These are phyloP conservation scores for Theristicus caerulescens DNA, from an alignment of 2,113 vertebrate genomes.

Conservation along the genomic window DNA sequence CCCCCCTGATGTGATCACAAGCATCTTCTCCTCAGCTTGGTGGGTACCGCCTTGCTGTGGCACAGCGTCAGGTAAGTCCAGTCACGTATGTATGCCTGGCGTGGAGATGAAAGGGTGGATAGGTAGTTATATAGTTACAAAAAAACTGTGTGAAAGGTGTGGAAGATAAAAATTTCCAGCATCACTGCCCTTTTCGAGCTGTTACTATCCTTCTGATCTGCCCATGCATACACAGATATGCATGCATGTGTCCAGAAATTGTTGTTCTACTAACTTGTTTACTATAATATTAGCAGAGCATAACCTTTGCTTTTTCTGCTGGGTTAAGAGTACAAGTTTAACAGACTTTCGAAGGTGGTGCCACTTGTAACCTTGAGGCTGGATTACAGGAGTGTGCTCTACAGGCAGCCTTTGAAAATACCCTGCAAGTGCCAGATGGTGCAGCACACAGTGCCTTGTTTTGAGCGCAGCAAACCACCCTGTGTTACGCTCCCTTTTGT, in stretches of 20 bases:
- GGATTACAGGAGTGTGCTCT: neutral
- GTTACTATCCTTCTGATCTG: neutral
- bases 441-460: neutral
- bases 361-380: neutral
- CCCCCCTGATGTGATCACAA: constrained; percentile 92
- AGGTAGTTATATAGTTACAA: neutral
- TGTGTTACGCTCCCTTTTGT: neutral
- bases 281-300: neutral
- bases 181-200: neutral
- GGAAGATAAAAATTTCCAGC: neutral
- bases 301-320: neutral
- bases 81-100: neutral
- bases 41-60: constrained; percentile 95
- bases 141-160: neutral
- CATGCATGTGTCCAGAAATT: neutral
- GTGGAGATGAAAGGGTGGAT: neutral
- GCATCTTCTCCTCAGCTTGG: constrained; percentile 95
- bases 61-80: constrained; percentile 87
- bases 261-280: neutral
- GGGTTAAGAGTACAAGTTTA: neutral
- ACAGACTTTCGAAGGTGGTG: neutral
- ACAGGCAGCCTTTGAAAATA: neutral
- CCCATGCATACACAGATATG: rapidly evolving
- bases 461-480: neutral
- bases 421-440: neutral